phyloP scores from a whole-genome alignment of 2,797 vertebrate species.

The Artibeus lituratus region DNA sequence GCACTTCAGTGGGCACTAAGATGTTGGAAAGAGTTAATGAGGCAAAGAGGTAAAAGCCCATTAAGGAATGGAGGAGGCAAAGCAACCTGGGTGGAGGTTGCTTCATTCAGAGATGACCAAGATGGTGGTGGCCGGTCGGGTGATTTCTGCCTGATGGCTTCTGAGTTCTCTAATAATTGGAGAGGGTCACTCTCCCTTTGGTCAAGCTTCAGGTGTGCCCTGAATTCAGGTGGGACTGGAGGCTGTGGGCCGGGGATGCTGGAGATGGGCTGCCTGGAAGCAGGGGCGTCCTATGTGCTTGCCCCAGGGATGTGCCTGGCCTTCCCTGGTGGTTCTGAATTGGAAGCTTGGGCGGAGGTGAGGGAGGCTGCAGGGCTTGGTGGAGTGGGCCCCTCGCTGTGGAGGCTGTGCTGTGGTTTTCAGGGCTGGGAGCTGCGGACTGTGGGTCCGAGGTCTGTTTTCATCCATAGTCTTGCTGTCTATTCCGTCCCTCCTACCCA shows the following conservation, averaged over 20 bases:
- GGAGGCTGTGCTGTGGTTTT: not conserved
- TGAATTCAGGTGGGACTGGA: not conserved
- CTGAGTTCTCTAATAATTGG: too few species aligned
- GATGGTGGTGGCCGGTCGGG: not conserved
- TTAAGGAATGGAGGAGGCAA: not conserved
- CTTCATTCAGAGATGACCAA: not conserved
- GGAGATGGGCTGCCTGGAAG: not conserved
- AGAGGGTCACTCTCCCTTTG: too few species aligned
- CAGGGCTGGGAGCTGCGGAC: not conserved
- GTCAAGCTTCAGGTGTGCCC: not conserved
- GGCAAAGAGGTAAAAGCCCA: not conserved
- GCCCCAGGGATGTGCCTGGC: not conserved
- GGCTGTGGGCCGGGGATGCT: fast-evolving
- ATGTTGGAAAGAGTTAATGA: not conserved
- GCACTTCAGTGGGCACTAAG: not conserved
- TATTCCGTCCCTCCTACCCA: not conserved
- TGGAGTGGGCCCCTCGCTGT: fast-evolving
- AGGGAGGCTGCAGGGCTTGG: not conserved
- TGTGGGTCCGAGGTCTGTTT: not conserved
- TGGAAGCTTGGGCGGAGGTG: not conserved
- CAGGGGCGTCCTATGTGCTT: fast-evolving
- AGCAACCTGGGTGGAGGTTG: not conserved
- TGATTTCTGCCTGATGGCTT: not conserved
- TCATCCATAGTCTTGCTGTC: too few species aligned
- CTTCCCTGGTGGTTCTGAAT: not conserved